phyloP scores from a whole-genome alignment of 2,888 invertebrate genomes.

The Cryptocheilus praepositus region DNA sequence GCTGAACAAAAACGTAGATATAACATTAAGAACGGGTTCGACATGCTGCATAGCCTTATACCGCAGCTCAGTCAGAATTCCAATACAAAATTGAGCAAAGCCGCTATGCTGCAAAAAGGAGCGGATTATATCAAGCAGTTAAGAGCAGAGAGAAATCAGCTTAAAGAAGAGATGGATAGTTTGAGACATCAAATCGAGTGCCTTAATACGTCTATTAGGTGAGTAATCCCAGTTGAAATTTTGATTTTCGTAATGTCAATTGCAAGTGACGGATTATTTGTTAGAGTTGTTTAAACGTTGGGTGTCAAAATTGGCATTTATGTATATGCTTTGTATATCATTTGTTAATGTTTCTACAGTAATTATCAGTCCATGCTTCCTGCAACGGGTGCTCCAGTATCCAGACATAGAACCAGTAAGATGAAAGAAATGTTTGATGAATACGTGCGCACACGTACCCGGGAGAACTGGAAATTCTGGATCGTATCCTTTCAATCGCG shows the following conservation, averaged over 20 bases:
- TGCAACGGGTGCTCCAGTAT: conserved; percentile 95
- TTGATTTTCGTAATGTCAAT: too few relatives aligned
- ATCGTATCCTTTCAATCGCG: conserved; percentile 86
- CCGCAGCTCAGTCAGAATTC: conserved; percentile 94
- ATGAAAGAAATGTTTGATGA: conserved; percentile 96
- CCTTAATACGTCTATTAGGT: conserved; percentile 94
- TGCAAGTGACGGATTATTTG: too few relatives aligned
- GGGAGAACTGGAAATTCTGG: conserved; percentile 98
- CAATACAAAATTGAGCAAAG: conserved; percentile 94
- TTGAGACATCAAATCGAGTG: conserved; percentile 92
- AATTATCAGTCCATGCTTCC: conserved; percentile 96
- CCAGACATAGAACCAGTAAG: conserved; percentile 90
- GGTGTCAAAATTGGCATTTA: too few relatives aligned
- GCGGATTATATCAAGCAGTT: conserved; percentile 96
- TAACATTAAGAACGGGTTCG: conserved; percentile 97
- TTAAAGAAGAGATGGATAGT: conserved; percentile 93
- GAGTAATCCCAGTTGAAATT: conserved; percentile 46
- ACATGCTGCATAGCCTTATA: conserved; percentile 93
- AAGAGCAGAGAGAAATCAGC: conserved; percentile 87
- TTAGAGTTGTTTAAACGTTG: too few relatives aligned
- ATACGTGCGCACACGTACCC: conserved; percentile 90
- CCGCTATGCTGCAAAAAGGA: conserved; percentile 97
- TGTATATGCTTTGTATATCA: too few relatives aligned
- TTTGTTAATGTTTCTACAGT: conserved; percentile 76
- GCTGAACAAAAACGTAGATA: conserved; percentile 97